Evolutionary conservation across 2,888 invertebrate genomes (phyloP).

Genomic region (Euzophera pinguis): DNA sequence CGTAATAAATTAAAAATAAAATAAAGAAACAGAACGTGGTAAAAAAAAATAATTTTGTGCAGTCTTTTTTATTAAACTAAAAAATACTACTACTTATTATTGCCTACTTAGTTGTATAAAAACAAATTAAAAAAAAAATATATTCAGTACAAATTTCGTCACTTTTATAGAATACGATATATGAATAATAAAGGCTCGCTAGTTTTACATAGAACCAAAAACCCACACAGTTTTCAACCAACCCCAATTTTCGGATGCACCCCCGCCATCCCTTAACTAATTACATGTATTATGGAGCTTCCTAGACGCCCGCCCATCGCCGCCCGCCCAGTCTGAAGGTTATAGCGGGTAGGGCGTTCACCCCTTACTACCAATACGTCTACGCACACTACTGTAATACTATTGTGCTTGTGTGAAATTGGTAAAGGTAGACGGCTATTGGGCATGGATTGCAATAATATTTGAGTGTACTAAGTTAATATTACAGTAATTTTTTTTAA

Average conservation of each 20-base stretch:
- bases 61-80: too few species aligned
- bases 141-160: too few species aligned
- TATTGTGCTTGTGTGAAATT: background rate
- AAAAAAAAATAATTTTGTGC: too few species aligned
- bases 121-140: too few species aligned
- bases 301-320: slow-evolving; percentile 54
- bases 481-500: too few species aligned
- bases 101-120: too few species aligned
- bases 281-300: slow-evolving; percentile 45
- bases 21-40: too few species aligned
- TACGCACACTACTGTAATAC: slow-evolving; percentile 7
- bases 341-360: slow-evolving; percentile 62
- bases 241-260: slow-evolving; percentile 5
- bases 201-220: background rate
- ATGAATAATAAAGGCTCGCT: background rate
- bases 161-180: too few species aligned
- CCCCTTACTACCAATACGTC: slow-evolving; percentile 32
- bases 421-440: background rate
- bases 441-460: background rate
- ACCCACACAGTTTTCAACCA: background rate
- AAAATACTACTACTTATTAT: too few species aligned
- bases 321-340: slow-evolving; percentile 67
- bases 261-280: slow-evolving; percentile 32
- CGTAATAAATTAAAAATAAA: too few species aligned
- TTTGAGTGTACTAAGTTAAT: too few species aligned